These are phyloP conservation scores for Pluvialis apricaria DNA, from an alignment of 2,113 vertebrate genomes.

Conservation along the genomic window DNA sequence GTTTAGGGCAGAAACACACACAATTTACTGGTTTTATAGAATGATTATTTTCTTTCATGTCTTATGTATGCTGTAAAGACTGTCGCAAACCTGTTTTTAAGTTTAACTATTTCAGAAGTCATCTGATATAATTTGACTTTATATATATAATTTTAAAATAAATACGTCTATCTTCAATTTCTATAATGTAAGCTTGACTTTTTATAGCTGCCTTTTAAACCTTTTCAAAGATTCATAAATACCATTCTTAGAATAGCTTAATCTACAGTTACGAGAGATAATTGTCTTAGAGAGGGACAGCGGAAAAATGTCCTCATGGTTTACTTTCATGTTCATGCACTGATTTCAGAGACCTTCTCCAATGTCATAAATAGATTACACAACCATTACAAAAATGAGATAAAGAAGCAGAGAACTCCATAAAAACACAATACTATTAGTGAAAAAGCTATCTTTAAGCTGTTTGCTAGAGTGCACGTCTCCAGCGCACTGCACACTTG, in stretches of 20 bases:
- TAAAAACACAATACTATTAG: neutral
- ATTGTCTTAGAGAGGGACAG: neutral
- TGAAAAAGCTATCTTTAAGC: neutral
- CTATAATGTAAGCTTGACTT: neutral
- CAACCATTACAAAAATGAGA: neutral
- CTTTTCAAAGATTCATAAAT: neutral
- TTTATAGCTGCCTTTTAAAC: neutral
- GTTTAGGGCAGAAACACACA: neutral
- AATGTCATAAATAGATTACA: neutral
- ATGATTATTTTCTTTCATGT: neutral
- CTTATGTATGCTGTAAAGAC: neutral
- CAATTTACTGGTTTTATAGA: neutral
- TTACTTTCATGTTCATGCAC: neutral
- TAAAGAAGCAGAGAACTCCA: neutral
- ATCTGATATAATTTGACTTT: neutral
- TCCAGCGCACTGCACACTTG: neutral
- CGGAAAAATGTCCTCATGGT: accelerated
- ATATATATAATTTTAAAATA: neutral
- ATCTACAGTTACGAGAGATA: neutral
- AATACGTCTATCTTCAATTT: neutral
- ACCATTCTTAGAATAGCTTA: neutral
- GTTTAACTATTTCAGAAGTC: neutral
- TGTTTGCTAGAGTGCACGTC: neutral
- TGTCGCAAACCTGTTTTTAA: neutral
- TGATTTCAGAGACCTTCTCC: neutral